A percentile compares a stretch with the other conserved stretches of the same genome.
Conservation (phyloP, 2,113 vertebrate genomes). For the Hyla sarda region DNA sequence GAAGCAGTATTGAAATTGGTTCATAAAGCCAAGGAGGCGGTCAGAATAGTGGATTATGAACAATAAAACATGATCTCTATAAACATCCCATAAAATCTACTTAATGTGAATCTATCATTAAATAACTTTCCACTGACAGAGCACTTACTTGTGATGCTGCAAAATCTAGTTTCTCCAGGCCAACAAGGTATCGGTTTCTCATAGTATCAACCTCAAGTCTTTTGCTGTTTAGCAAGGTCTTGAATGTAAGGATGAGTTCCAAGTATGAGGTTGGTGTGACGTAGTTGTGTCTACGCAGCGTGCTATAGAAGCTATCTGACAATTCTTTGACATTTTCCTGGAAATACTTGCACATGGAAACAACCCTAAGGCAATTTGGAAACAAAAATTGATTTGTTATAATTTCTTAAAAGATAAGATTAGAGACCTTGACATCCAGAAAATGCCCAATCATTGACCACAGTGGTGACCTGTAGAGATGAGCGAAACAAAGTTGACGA, state of each 20-base stretch:
- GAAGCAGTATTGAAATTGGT: no score
- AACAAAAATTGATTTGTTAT: neutral
- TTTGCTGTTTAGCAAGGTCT: constrained; percentile 81
- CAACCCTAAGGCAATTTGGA: constrained; percentile 75
- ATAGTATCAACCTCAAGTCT: constrained; percentile 83
- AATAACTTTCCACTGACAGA: neutral
- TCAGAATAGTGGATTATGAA: neutral
- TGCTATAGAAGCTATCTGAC: constrained; percentile 78
- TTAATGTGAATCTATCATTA: neutral
- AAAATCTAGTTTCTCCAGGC: constrained; percentile 89
- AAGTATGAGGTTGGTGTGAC: constrained; percentile 93
- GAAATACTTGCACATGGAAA: constrained; percentile 90
- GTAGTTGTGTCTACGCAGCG: constrained; percentile 86
- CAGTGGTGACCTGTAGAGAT: no score
- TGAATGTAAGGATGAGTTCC: constrained; percentile 91
- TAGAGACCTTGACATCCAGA: no score
- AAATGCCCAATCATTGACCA: no score
- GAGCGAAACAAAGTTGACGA: no score
- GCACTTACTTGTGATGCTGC: constrained; percentile 84
- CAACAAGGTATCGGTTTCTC: constrained; percentile 82
- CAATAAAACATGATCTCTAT: no score
- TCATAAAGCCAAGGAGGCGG: neutral
- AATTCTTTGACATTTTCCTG: constrained; percentile 83
- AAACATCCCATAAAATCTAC: no score
- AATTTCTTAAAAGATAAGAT: neutral